Conservation (phyloP, 2,888 invertebrate genomes). For the Idaea biselata region DNA sequence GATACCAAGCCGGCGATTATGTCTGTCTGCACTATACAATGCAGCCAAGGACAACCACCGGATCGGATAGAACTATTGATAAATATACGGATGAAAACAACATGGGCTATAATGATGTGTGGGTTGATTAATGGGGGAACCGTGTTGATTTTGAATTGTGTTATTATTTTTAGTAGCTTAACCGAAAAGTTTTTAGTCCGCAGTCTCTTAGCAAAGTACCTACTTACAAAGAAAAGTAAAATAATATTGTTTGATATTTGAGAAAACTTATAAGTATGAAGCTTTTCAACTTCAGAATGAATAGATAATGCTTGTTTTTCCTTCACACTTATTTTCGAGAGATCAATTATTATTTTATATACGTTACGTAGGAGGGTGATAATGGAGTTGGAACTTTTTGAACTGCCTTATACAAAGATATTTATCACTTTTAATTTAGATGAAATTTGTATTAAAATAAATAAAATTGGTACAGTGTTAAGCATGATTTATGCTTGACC, state of each 20-base stretch:
- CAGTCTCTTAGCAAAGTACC: background rate
- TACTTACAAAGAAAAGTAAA: background rate
- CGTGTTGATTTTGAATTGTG: no score
- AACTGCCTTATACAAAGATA: background rate
- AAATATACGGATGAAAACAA: no score
- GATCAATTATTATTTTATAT: background rate
- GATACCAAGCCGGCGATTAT: no score
- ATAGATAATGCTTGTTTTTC: background rate
- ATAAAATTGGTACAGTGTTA: no score
- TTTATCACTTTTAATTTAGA: no score
- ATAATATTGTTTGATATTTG: background rate
- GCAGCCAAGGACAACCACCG: no score
- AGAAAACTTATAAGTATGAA: background rate
- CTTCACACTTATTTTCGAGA: background rate
- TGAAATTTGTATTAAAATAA: no score
- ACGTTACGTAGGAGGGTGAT: background rate
- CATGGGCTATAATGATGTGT: no score
- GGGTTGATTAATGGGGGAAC: no score
- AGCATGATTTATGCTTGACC: no score
- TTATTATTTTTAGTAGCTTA: background rate
- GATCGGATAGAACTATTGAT: no score
- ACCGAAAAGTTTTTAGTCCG: background rate
- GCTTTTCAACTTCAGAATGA: background rate
- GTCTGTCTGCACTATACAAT: no score
- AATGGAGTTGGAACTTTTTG: background rate